Conservation (phyloP, 2,888 invertebrate species). For the Lathronympha strigana region DNA sequence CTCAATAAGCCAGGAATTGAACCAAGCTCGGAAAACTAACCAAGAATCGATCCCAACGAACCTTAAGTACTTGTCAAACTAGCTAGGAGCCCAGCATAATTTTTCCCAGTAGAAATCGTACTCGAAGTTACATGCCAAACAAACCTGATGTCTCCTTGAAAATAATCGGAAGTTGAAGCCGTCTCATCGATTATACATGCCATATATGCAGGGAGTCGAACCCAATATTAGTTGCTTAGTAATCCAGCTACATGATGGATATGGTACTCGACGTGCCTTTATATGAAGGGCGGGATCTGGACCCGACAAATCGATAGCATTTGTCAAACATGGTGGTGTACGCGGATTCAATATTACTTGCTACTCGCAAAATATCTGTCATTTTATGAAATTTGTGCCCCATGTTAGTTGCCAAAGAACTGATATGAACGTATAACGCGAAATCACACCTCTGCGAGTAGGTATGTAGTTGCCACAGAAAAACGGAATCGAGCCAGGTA, state of each 20-base stretch:
- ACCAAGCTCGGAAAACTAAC: background rate
- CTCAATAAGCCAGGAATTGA: background rate
- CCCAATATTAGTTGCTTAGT: background rate
- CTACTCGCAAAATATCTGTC: too few species aligned
- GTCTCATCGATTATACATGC: background rate
- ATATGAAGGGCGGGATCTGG: background rate
- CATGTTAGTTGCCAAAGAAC: too few species aligned
- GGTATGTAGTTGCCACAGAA: too few species aligned
- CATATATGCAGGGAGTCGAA: background rate
- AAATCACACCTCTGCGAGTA: too few species aligned
- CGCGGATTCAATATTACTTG: background rate
- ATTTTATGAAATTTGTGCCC: too few species aligned
- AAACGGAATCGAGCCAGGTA: too few species aligned
- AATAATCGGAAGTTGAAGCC: too few species aligned
- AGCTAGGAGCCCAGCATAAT: background rate
- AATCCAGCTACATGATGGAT: background rate
- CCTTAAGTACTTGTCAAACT: background rate
- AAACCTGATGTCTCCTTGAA: too few species aligned
- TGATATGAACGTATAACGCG: too few species aligned
- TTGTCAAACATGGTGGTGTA: background rate
- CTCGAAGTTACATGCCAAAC: background rate
- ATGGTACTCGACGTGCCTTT: background rate
- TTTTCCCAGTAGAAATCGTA: background rate
- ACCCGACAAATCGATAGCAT: background rate
- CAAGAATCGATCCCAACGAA: slow-evolving; percentile 5